Evolutionary conservation across 1,140 invertebrate genomes (phyloP).

Genomic region (Drosophila suzukii): DNA sequence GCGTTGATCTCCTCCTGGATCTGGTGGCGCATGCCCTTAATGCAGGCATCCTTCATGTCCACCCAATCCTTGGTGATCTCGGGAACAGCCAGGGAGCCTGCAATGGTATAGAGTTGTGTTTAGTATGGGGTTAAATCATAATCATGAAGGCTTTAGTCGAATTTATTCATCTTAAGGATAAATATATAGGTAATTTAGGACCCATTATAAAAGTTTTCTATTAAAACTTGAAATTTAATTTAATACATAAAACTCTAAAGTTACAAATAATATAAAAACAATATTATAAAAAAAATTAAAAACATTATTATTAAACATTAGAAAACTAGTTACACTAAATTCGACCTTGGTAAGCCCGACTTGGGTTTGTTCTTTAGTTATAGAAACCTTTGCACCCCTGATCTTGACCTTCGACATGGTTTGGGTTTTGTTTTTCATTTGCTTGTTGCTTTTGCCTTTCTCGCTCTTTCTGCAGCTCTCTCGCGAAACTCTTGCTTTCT

Average conservation of each 20-base stretch:
- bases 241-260: too few relatives aligned
- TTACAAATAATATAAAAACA: too few relatives aligned
- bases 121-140: not conserved
- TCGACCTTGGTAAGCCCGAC: not conserved
- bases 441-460: not conserved
- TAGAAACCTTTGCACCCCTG: conserved; percentile 37
- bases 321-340: not conserved
- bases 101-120: not conserved
- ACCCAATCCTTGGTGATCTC: conserved; percentile 86
- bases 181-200: too few relatives aligned
- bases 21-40: conserved; percentile 88
- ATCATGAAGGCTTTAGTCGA: not conserved
- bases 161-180: not conserved
- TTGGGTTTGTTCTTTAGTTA: not conserved
- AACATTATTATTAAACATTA: too few relatives aligned
- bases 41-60: conserved; percentile 88
- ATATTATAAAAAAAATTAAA: too few relatives aligned
- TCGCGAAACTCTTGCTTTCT: conserved; percentile 45
- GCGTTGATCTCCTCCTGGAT: conserved; percentile 91
- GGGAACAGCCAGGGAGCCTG: conserved; percentile 56
- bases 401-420: conserved; percentile 28
- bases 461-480: conserved; percentile 29
- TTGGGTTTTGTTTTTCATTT: conserved; percentile 4
- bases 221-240: too few relatives aligned
- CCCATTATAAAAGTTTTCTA: too few relatives aligned